A percentile compares a stretch with the other conserved stretches of the same genome.
These are phyloP conservation scores for Mormyrus lacerda DNA, from an alignment of 2,113 vertebrate genomes.

Conservation along the genomic window DNA sequence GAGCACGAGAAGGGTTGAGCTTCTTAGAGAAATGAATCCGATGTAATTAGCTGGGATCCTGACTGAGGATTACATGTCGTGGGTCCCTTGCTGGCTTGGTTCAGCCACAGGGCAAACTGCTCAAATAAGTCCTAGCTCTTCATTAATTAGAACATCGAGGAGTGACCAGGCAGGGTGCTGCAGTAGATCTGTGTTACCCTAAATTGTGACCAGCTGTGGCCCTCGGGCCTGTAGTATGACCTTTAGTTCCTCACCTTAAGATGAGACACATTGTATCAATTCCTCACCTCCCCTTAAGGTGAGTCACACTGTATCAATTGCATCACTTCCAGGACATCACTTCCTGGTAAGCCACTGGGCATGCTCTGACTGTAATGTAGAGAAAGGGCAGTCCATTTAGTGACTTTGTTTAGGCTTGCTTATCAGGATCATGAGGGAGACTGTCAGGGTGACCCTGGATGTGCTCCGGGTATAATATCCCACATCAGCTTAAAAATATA, in stretches of 20 bases:
- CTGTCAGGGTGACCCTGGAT: background rate
- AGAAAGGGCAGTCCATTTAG: background rate
- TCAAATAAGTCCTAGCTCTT: background rate
- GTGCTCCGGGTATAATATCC: background rate
- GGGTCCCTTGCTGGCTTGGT: background rate
- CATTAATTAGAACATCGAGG: constrained; percentile 31
- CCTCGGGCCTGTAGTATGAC: constrained; percentile 48
- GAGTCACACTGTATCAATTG: constrained; percentile 49
- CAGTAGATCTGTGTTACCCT: constrained; percentile 46
- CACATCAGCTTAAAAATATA: background rate
- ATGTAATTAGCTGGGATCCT: constrained; percentile 34
- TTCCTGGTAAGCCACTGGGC: constrained; percentile 26
- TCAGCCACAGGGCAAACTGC: constrained; percentile 10
- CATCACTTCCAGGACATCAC: constrained; percentile 45
- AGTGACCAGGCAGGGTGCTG: constrained; percentile 50
- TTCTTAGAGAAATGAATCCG: constrained; percentile 18
- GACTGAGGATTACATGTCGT: constrained; percentile 21
- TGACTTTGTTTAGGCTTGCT: background rate
- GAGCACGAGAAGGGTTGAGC: constrained; percentile 14
- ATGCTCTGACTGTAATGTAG: constrained; percentile 5
- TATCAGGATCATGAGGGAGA: background rate
- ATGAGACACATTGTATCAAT: constrained; percentile 51
- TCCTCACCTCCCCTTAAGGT: constrained; percentile 51
- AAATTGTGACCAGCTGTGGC: constrained; percentile 37
- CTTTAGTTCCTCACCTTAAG: constrained; percentile 58